Base-by-base conservation (phyloP, 2,888 invertebrate species). In the Apoderus coryli region DNA sequence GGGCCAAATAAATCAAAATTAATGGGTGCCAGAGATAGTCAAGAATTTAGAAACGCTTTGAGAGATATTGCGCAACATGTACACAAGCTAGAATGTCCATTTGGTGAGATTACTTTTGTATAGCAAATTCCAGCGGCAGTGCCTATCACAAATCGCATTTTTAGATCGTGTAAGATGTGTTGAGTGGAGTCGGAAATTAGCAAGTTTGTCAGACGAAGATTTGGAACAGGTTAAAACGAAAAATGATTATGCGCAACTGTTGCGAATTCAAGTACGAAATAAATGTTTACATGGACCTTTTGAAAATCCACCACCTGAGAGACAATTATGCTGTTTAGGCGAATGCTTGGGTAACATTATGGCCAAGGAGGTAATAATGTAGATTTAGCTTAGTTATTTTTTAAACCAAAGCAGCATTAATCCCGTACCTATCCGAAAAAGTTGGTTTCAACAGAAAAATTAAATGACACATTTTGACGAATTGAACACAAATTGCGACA, bases 161-260 rank as follows among this genome's bases (percentile, higher is more conserved):
- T 14, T 31, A 62, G 68, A 67, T 47, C 56, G 68, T 24, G 65
- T 67, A 4, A 51, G 63, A 36, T 61, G 61, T 36, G 56, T 60
- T 12, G 65, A 67, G 49, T 68, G 68, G 68, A 48, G 57, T 2
- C 49, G 63, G 33, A 63, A 62, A 46, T 44, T 68, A 4, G 47
- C 56, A 2, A 52, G 54, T 16, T 43, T 66, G 25, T 53, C 61
- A 3, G 60, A 60, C 25, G 57, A 60, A 27, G 54, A 56, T 29
- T 44, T 62, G 22, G 61, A 63, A 48, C 44, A 48, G 4, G 52
- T 54, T 2, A 60, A 57, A 42, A 46, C 63, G 28, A 56, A 63
- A 32, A 67, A 67, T 42, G 64, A 67, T 35, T 67, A 67, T 35
- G 52, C 59, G 2, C 65, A 67, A 41, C 56, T 61, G 33, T 45